phyloP scores from a whole-genome alignment of 1,140 invertebrate species.

The Galleria mellonella region DNA sequence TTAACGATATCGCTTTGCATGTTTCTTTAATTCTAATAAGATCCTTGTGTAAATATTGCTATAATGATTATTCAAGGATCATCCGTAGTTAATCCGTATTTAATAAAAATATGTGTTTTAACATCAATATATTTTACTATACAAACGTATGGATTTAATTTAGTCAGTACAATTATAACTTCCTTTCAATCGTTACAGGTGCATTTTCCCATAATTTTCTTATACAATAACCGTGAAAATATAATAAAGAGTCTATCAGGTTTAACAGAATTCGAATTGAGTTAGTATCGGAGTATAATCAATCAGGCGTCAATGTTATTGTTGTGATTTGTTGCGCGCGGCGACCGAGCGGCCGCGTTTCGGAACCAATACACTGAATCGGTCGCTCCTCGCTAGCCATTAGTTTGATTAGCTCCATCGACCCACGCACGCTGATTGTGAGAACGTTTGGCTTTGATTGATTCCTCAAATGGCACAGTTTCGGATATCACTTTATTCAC shows the following conservation, averaged over 20 bases:
- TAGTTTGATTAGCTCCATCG: constrained; percentile 66
- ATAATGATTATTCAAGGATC: no score
- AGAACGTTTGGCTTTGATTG: constrained; percentile 56
- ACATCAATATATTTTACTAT: no score
- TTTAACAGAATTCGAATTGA: constrained; percentile 34
- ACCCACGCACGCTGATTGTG: constrained; percentile 61
- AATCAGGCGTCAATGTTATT: constrained; percentile 59
- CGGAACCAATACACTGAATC: constrained; percentile 15
- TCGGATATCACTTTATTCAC: constrained; percentile 35
- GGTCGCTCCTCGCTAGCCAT: constrained; percentile 20
- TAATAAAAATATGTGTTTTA: no score
- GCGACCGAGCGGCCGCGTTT: constrained; percentile 21
- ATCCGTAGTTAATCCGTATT: no score
- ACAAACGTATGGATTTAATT: no score
- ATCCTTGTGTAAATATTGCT: no score
- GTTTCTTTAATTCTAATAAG: no score
- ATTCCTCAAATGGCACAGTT: constrained; percentile 56
- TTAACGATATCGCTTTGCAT: no score
- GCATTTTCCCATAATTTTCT: no score
- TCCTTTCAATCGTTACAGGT: not conserved
- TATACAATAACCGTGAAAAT: not conserved
- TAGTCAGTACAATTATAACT: no score
- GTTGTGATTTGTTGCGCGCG: constrained; percentile 55
- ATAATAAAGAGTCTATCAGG: constrained; percentile 29
- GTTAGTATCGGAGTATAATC: constrained; percentile 35